Percentiles rank a stretch among this genome's conserved stretches.
These are phyloP conservation scores for Coremacera marginata DNA, from an alignment of 2,888 invertebrate species.

Conservation along the genomic window DNA sequence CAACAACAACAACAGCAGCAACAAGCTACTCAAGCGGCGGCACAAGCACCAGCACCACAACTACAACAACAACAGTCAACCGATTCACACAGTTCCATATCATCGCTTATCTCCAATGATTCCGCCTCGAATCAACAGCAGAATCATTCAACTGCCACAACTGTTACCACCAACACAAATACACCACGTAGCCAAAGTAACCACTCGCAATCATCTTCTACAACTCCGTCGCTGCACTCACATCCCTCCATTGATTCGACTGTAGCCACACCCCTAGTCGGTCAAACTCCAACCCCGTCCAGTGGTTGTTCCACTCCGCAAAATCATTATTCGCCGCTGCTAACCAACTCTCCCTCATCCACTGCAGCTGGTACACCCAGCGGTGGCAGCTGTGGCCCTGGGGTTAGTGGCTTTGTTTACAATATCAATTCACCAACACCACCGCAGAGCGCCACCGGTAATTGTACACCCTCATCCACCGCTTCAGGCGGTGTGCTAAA, in stretches of 20 bases:
- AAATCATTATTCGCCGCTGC: slow-evolving; percentile 68
- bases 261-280: slow-evolving; percentile 60
- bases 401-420: slow-evolving; percentile 59
- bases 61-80: slow-evolving; percentile 72
- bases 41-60: slow-evolving; percentile 43
- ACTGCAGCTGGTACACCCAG: slow-evolving; percentile 65
- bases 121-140: slow-evolving; percentile 53
- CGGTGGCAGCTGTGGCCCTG: slow-evolving; percentile 54
- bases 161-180: slow-evolving; percentile 35
- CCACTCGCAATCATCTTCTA: slow-evolving; percentile 60
- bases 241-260: slow-evolving; percentile 67
- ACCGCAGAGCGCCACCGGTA: slow-evolving; percentile 49
- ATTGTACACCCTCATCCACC: slow-evolving; percentile 41
- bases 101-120: slow-evolving; percentile 66
- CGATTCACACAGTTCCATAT: slow-evolving; percentile 62
- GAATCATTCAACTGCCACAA: slow-evolving; percentile 47
- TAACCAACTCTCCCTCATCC: slow-evolving; percentile 67
- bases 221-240: slow-evolving; percentile 63
- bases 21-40: slow-evolving; percentile 54
- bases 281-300: slow-evolving; percentile 63
- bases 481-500: slow-evolving; percentile 59
- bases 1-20: slow-evolving; percentile 66
- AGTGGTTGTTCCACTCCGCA: slow-evolving; percentile 68
- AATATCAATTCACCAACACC: slow-evolving; percentile 64
- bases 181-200: slow-evolving; percentile 49